These are phyloP conservation scores for Pogonocherus hispidulus DNA, from an alignment of 2,888 invertebrate species.

Conservation along the genomic window DNA sequence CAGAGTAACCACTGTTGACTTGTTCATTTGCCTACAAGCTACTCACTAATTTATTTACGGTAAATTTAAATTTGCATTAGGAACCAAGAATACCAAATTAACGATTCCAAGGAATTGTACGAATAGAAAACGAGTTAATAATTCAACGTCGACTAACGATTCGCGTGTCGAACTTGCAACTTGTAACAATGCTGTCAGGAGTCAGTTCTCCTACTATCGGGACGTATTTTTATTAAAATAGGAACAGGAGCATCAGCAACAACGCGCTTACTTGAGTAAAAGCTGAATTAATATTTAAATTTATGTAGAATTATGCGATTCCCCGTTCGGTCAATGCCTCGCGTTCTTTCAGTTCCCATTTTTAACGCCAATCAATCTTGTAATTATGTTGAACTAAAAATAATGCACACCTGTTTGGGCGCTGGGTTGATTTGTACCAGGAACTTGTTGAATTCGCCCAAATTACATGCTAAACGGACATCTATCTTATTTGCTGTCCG, in stretches of 20 bases:
- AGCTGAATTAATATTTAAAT: slow-evolving; percentile 58
- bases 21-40: too few relatives aligned
- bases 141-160: neutral
- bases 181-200: slow-evolving; percentile 7
- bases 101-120: neutral
- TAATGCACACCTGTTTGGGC: slow-evolving; percentile 37
- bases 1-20: too few relatives aligned
- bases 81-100: too few relatives aligned
- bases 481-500: slow-evolving; percentile 1
- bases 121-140: neutral
- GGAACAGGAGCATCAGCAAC: slow-evolving; percentile 55
- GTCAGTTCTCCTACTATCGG: neutral
- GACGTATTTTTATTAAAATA: slow-evolving; percentile 12
- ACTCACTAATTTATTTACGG: too few relatives aligned
- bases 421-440: slow-evolving; percentile 19
- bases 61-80: too few relatives aligned
- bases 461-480: slow-evolving; percentile 22
- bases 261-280: slow-evolving; percentile 51
- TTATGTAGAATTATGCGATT: slow-evolving; percentile 61
- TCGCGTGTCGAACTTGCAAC: neutral
- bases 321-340: slow-evolving; percentile 59
- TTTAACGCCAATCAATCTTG: slow-evolving; percentile 58
- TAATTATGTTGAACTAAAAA: slow-evolving; percentile 49
- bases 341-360: slow-evolving; percentile 52
- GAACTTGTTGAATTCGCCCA: slow-evolving; percentile 24